Evolutionary conservation across 2,797 vertebrate genomes (phyloP), one percentile per base, ranked within the genome.

Genomic region (Uromys caudimaculatus): DNA sequence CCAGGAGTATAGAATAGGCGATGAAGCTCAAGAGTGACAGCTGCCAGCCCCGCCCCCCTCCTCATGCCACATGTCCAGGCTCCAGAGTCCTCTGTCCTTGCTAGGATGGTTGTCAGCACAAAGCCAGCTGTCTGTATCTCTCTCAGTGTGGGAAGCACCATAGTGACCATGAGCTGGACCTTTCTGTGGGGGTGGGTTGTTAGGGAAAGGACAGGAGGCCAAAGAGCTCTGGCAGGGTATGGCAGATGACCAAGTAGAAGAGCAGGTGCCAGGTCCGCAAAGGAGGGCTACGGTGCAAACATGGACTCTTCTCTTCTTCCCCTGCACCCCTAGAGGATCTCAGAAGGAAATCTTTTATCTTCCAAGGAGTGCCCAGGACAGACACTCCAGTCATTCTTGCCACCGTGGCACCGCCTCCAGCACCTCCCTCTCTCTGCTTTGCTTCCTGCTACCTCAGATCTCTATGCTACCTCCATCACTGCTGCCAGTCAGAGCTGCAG

Each of bases 101-200:
- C 56, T 13, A 52, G 47, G 52, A 21, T 44, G 32, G 9, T 35
- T n/a, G 54, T 21, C 93, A 91, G 90, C 89, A 54, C 12, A 56
- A 85, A 83, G 11, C 29, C 92, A 95, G n/a, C 52, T 95, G 64
- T 27, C 47, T 54, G 24, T 32, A 21, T 27, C 50, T 62, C 64
- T 88, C 12, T 29, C 16, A 83, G 64, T 41, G 44, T 47, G n/a
- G 7, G 56, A 12, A 54, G 1, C 11, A 50, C 32, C 56, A 47
- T 6, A 1, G 5, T 23, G 85, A 24, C 73, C 71, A 29, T n/a
- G 17, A 60, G 24, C 82, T n/a, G 81, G 47, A 71, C 16, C 47
- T 91, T 91, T 38, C 50, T 77, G 24, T 35, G 16, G 1, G 35
- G n/a, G 23, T 17, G 13, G 14, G 1, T 13, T n/a, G 23, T 50